Evolutionary conservation across 2,113 vertebrate species (phyloP), one percentile per base, ranked within the genome.

Genomic region (Phaethornis superciliosus): DNA sequence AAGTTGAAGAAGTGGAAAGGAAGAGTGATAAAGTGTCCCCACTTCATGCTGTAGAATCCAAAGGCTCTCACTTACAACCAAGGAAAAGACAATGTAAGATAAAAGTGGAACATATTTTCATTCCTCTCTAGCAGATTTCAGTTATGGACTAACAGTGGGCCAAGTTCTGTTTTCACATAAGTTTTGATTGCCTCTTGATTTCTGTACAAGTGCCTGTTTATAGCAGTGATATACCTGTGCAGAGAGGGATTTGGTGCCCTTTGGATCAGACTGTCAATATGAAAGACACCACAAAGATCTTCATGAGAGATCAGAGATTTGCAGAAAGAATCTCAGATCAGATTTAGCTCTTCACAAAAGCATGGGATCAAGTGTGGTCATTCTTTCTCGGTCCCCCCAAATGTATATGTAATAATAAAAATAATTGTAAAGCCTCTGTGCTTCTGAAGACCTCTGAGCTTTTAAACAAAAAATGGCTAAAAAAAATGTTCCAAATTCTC

Each of bases 151-250:
- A 47, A 51, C 84, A 89, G 71, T 63, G 69, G 62, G 79, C 51
- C 0, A 3, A 81, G 80, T 88, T 94, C 8, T 94, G 1, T 51
- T 85, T 92, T 81, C 92, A 78, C 68, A 81, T 74, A 85, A 74
- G 90, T 93, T 94, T 78, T 72, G 46, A 64, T 51, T 95, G 47
- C 85, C 68, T 90, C 72, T 95, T 88, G 64, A 28, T 93, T 96
- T 88, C 80, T 14, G 1, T 35, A 63, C 46, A 81, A 94, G 55
- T 0, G 0, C 26, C 76, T 88, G 85, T 85, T 83, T 72, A 69
- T 72, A 74, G 67, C 85, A 90, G 35, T 33, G 68, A 74, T 37
- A 14, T 55, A 55, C 75, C 37, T 49, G 68, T 0, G 2, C 52
- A 81, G 59, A 79, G 67, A 88, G 35, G 69, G n/a, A 87, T 18